phyloP scores from a whole-genome alignment of 2,888 invertebrate species.

The Pandemis cinnamomeana region DNA sequence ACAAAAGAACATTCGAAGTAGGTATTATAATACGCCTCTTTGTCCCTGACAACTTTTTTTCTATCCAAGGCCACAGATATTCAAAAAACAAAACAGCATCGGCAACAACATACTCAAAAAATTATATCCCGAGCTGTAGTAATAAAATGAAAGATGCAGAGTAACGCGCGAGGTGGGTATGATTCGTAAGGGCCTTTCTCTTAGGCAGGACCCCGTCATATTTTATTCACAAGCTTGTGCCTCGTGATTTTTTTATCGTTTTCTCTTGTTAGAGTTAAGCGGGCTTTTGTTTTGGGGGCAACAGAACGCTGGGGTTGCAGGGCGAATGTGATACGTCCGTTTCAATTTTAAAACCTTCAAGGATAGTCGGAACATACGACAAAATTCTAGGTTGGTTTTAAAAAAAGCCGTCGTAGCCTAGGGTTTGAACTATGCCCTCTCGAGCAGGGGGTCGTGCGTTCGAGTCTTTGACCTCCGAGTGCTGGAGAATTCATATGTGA shows the following conservation, averaged over 20 bases:
- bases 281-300: slow-evolving; percentile 20
- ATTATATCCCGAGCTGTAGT: slow-evolving; percentile 4
- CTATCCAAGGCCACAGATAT: neutral
- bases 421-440: too few relatives aligned
- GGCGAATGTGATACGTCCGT: too few relatives aligned
- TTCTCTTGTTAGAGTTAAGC: slow-evolving; percentile 27
- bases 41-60: too few relatives aligned
- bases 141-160: slow-evolving; percentile 38
- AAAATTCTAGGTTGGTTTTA: too few relatives aligned
- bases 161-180: slow-evolving; percentile 17
- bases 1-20: too few relatives aligned
- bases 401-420: too few relatives aligned
- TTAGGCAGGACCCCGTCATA: slow-evolving; percentile 21
- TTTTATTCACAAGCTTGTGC: slow-evolving; percentile 31
- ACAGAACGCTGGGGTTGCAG: neutral
- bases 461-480: too few relatives aligned
- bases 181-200: slow-evolving; percentile 12
- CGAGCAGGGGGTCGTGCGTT: too few relatives aligned
- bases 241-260: slow-evolving; percentile 36
- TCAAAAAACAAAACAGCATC: neutral
- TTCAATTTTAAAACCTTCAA: neutral
- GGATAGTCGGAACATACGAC: too few relatives aligned
- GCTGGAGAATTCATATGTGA: too few relatives aligned
- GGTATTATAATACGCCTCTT: too few relatives aligned
- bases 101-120: neutral